Evolutionary conservation across 2,797 vertebrate genomes (phyloP).

Genomic region (Taenioides sp.): DNA sequence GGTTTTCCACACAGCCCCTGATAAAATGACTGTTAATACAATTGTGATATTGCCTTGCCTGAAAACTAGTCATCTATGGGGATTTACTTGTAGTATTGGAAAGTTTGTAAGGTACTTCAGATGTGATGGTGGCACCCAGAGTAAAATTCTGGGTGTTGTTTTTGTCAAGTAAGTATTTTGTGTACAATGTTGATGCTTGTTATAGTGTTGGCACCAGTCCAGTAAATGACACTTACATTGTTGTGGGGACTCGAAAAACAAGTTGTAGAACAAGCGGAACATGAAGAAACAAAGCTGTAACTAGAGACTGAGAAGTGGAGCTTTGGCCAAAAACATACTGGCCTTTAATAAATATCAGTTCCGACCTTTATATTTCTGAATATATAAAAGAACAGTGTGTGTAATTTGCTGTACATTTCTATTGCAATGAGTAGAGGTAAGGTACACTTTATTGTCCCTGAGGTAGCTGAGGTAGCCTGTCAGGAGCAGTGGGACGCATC

Average conservation of each 20-base stretch:
- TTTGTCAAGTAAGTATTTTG: conserved; percentile 31
- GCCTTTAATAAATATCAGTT: too few species aligned
- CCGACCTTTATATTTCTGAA: too few species aligned
- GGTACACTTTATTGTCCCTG: too few species aligned
- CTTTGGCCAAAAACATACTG: background rate
- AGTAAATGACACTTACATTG: conserved; percentile 11
- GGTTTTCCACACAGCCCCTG: conserved; percentile 74
- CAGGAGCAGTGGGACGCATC: too few species aligned
- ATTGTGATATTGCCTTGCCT: conserved; percentile 69
- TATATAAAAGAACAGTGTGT: too few species aligned
- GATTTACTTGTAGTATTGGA: conserved; percentile 61
- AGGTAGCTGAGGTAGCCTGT: too few species aligned
- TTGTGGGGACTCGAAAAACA: conserved; percentile 20
- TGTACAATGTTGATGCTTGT: conserved; percentile 21
- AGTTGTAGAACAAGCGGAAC: background rate
- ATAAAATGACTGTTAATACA: conserved; percentile 79
- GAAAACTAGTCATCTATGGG: conserved; percentile 59
- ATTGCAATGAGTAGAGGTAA: too few species aligned
- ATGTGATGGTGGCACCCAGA: conserved; percentile 20
- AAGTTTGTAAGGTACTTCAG: conserved; percentile 55
- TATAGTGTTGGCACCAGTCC: conserved; percentile 18
- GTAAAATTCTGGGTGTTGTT: conserved; percentile 39
- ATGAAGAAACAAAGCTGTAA: conserved; percentile 8
- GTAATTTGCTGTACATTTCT: too few species aligned
- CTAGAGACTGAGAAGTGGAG: conserved; percentile 10